phyloP scores from a whole-genome alignment of 1,140 invertebrate species.

The Alviniconcha marisindica region DNA sequence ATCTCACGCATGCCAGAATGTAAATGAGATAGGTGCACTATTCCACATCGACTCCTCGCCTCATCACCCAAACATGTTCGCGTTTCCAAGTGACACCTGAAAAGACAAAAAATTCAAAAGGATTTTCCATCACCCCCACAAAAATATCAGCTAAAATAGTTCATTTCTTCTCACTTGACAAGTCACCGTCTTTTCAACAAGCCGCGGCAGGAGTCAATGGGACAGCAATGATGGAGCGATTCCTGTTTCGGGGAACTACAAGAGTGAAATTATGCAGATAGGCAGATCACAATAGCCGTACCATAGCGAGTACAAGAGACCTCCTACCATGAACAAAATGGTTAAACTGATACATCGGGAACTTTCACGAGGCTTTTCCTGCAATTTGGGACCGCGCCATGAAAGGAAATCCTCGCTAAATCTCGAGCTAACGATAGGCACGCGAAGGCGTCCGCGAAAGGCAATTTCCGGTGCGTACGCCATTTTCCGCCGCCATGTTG shows the following conservation, averaged over 20 bases:
- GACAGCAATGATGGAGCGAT: constrained; percentile 13
- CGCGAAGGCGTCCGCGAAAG: constrained; percentile 31
- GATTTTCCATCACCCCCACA: no score
- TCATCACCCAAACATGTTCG: no score
- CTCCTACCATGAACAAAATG: constrained; percentile 37
- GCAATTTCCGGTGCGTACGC: constrained; percentile 31
- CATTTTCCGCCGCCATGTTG: constrained; percentile 2
- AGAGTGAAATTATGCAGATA: constrained; percentile 21
- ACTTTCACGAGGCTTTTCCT: constrained; percentile 32
- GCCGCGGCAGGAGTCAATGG: no score
- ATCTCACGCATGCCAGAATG: no score
- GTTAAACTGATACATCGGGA: constrained; percentile 20
- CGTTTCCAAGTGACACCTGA: no score
- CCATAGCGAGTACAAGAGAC: constrained; percentile 14
- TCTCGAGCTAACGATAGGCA: constrained; percentile 38
- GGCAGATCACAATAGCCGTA: background rate
- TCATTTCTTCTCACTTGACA: no score
- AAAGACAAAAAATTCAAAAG: no score
- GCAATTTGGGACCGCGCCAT: constrained; percentile 25
- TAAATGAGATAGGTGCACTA: no score
- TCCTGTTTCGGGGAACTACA: background rate
- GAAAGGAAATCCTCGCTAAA: constrained; percentile 39
- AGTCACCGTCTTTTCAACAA: no score
- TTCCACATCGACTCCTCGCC: no score
- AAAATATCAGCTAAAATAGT: no score